phyloP scores from a whole-genome alignment of 2,797 vertebrate genomes.

The Mormyrus hasselquistii region DNA sequence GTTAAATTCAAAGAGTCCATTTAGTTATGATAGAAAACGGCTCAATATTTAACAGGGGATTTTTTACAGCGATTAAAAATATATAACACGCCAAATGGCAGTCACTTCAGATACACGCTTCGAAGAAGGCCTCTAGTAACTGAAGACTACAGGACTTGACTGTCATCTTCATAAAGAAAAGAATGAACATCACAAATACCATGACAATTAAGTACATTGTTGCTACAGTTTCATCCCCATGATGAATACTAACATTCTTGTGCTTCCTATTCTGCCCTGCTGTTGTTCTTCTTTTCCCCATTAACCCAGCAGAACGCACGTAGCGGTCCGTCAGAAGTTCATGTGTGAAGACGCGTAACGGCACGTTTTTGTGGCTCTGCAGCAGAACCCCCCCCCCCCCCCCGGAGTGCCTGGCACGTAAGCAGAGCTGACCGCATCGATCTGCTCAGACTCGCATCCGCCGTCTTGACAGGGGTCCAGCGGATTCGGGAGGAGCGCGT shows the following conservation, averaged over 20 bases:
- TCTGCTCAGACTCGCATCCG: not conserved
- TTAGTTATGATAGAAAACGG: not conserved
- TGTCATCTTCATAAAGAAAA: not conserved
- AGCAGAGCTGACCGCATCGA: not conserved
- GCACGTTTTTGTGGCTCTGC: not conserved
- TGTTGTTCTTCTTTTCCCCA: not conserved
- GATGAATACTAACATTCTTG: not conserved
- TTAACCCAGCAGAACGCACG: not conserved
- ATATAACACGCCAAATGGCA: not conserved
- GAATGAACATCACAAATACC: not conserved
- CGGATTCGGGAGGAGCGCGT: not conserved
- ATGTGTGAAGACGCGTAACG: not conserved
- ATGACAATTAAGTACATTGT: not conserved
- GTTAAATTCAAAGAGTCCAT: constrained; percentile 15
- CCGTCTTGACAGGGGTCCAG: not conserved
- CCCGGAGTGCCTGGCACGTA: too few relatives aligned
- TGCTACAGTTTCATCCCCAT: not conserved
- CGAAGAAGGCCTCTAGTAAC: not conserved
- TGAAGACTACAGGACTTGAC: not conserved
- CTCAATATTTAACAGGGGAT: not conserved
- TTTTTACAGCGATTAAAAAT: constrained; percentile 3
- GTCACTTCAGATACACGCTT: constrained; percentile 4
- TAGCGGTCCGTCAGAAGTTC: not conserved
- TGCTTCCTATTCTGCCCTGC: not conserved
- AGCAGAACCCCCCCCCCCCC: not conserved